phyloP scores from a whole-genome alignment of 2,797 vertebrate genomes.

The Argyrosomus regius region DNA sequence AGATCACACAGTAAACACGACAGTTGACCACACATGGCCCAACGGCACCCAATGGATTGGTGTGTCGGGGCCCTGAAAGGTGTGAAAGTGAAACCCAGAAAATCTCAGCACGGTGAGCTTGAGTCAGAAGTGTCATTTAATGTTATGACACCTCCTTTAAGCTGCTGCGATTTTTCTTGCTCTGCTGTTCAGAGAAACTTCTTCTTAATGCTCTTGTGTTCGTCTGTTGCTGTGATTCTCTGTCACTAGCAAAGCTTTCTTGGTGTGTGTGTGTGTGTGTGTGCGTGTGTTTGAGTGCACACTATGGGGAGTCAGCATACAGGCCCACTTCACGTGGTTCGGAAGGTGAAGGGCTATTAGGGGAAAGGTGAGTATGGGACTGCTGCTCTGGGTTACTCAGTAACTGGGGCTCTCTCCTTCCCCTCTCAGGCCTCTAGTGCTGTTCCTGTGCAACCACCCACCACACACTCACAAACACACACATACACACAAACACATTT shows the following conservation, averaged over 20 bases:
- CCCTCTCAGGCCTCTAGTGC: conserved; percentile 64
- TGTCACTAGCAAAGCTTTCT: conserved; percentile 54
- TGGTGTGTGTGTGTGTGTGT: conserved; percentile 44
- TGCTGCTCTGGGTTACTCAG: conserved; percentile 84
- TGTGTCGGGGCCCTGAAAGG: background rate
- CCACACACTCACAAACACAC: conserved; percentile 8
- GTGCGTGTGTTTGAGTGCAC: conserved; percentile 57
- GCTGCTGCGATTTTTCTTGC: conserved; percentile 4
- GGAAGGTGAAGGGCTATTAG: conserved; percentile 86
- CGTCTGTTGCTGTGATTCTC: conserved; percentile 45
- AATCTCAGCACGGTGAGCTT: conserved; percentile 18
- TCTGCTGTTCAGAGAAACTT: conserved; percentile 41
- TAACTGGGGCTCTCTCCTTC: conserved; percentile 78
- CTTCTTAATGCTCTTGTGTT: conserved; percentile 36
- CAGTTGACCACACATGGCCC: background rate
- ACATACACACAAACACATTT: conserved; percentile 10
- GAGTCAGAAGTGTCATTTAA: conserved; percentile 20
- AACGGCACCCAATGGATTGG: background rate
- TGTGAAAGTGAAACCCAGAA: conserved; percentile 15
- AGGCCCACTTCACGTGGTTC: conserved; percentile 83
- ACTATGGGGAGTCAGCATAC: conserved; percentile 77
- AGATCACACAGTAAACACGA: background rate
- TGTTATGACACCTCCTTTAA: background rate
- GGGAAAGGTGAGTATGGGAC: conserved; percentile 85
- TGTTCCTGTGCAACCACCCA: conserved; percentile 50